Conservation (phyloP, 2,797 vertebrate species). For the Decapterus maruadsi region DNA sequence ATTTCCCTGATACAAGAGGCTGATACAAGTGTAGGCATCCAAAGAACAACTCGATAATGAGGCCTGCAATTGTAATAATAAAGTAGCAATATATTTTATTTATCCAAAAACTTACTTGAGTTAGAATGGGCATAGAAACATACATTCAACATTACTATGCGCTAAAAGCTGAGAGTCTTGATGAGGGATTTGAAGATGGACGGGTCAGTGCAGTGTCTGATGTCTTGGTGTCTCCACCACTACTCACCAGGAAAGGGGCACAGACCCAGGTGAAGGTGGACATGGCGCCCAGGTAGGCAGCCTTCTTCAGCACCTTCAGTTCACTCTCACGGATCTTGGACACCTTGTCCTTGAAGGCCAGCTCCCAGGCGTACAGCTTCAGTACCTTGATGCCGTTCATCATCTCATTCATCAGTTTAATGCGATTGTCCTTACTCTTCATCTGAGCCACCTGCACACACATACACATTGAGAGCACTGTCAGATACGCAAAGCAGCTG, state of each 20-base stretch:
- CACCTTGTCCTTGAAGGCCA: conserved; percentile 95
- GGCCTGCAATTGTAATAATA: not conserved
- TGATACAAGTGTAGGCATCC: not conserved
- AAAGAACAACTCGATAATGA: not conserved
- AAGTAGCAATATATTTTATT: too few species aligned
- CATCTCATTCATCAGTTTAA: conserved; percentile 98
- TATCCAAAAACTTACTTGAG: too few species aligned
- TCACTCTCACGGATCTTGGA: conserved; percentile 92
- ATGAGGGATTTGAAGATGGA: too few species aligned
- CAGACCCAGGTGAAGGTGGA: conserved; percentile 98
- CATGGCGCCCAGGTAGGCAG: conserved; percentile 91
- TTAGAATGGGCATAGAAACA: too few species aligned
- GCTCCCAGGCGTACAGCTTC: conserved; percentile 98
- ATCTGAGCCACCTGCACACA: conserved; percentile 94
- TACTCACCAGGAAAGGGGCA: conserved; percentile 96
- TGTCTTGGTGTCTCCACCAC: not conserved
- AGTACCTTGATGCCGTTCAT: conserved; percentile 97
- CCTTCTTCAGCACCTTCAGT: conserved; percentile 92
- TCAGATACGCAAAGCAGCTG: too few species aligned
- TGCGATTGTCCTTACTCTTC: conserved; percentile 97
- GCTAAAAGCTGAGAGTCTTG: too few species aligned
- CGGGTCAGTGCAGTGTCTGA: too few species aligned
- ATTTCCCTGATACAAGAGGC: too few species aligned
- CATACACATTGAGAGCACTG: too few species aligned
- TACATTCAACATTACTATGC: too few species aligned